A percentile compares a stretch with the other conserved stretches of the same genome.
Conservation (phyloP, 2,888 invertebrate genomes). For the Hirtodrosophila cameraria region DNA sequence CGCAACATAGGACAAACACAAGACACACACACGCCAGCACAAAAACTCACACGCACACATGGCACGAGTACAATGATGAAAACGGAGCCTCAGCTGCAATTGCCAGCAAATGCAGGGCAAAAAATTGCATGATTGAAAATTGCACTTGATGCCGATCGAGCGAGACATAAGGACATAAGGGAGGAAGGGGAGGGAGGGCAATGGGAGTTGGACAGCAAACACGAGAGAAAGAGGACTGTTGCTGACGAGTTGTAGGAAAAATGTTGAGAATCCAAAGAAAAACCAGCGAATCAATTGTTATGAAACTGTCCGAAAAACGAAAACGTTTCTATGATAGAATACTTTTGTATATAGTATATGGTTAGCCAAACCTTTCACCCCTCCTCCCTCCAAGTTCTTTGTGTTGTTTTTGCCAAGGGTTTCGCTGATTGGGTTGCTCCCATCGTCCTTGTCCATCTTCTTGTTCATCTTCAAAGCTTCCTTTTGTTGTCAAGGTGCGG, state of each 20-base stretch:
- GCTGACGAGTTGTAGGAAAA: constrained; percentile 16
- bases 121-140: constrained; percentile 72
- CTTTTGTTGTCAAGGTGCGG: constrained; percentile 64
- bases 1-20: constrained; percentile 26
- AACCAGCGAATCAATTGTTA: constrained; percentile 41
- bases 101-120: constrained; percentile 45
- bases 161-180: constrained; percentile 9
- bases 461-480: constrained; percentile 29
- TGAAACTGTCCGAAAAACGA: constrained; percentile 54
- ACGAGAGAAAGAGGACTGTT: neutral
- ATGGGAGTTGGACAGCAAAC: constrained; percentile 4
- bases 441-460: constrained; percentile 9
- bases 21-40: constrained; percentile 10
- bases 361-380: neutral
- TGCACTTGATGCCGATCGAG: constrained; percentile 71
- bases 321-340: constrained; percentile 43
- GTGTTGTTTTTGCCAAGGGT: constrained; percentile 38
- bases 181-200: constrained; percentile 2
- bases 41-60: constrained; percentile 17
- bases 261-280: constrained; percentile 25
- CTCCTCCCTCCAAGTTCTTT: neutral
- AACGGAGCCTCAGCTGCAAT: constrained; percentile 63
- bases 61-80: constrained; percentile 40
- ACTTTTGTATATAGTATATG: constrained; percentile 3
- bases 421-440: constrained; percentile 43